phyloP scores from a whole-genome alignment of 1,140 invertebrate species.

The Zaprionus vittiger region DNA sequence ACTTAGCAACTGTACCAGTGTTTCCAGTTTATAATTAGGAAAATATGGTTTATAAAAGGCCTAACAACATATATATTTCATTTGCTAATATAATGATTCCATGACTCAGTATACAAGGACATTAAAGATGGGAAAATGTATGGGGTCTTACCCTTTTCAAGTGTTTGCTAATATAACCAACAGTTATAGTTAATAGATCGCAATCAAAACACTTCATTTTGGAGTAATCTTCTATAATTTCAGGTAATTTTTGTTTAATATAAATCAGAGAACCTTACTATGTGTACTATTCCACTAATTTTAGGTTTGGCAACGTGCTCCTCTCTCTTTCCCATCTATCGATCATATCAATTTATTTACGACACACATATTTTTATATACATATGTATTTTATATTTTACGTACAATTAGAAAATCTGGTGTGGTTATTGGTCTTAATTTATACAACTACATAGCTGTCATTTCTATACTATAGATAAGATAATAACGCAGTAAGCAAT shows the following conservation, averaged over 20 bases:
- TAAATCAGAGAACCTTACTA: too few species aligned
- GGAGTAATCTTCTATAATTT: background rate
- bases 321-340: background rate
- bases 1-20: too few species aligned
- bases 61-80: too few species aligned
- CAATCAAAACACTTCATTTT: background rate
- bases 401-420: background rate
- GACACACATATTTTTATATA: too few species aligned
- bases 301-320: background rate
- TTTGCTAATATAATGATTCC: background rate
- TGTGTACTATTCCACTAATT: background rate
- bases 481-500: conserved; percentile 13
- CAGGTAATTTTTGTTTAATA: too few species aligned
- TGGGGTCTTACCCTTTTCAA: too few species aligned
- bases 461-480: conserved; percentile 17
- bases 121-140: too few species aligned
- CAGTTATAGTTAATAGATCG: background rate
- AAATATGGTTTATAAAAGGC: too few species aligned
- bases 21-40: too few species aligned
- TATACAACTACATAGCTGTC: conserved; percentile 4
- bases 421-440: conserved; percentile 9
- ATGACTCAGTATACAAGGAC: background rate
- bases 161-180: too few species aligned
- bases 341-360: background rate
- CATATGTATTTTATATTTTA: background rate